These are phyloP conservation scores for Danio albolineatus DNA, from an alignment of 2,797 vertebrate species.

Conservation along the genomic window DNA sequence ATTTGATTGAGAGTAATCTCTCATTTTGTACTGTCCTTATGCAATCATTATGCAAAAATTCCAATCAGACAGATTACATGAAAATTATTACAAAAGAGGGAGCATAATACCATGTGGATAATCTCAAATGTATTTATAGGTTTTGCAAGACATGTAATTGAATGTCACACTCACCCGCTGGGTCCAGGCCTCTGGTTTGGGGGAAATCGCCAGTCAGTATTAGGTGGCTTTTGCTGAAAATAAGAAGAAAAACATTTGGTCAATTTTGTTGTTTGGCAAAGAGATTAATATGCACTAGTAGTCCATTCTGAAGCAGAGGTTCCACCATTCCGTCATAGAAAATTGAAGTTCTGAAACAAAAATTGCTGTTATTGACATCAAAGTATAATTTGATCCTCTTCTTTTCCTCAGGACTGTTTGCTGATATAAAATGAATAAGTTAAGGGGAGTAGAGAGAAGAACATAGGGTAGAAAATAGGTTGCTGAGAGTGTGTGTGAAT, in stretches of 20 bases:
- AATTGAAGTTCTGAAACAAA: constrained; percentile 20
- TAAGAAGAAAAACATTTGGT: constrained; percentile 10
- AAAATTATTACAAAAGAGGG: not conserved
- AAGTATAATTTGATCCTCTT: not conserved
- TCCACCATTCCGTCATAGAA: not conserved
- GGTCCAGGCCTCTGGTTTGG: constrained; percentile 89
- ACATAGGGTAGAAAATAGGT: constrained; percentile 1
- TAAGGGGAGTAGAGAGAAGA: not conserved
- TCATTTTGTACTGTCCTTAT: not conserved
- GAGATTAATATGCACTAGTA: not conserved
- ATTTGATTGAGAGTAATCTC: not conserved
- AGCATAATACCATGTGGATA: not conserved
- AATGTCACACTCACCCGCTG: constrained; percentile 82
- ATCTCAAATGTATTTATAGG: constrained; percentile 13
- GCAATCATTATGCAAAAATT: not conserved
- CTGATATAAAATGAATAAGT: not conserved
- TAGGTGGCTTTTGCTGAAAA: constrained; percentile 84
- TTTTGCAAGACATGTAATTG: not conserved
- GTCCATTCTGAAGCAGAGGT: not conserved
- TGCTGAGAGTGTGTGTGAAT: constrained; percentile 50
- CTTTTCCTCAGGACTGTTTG: not conserved
- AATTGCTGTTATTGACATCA: not conserved
- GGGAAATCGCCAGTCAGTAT: constrained; percentile 88
- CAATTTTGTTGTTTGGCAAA: not conserved
- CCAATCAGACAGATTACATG: constrained; percentile 7